These are phyloP conservation scores for Biston stratarius DNA, from an alignment of 2,888 invertebrate genomes.

Conservation along the genomic window DNA sequence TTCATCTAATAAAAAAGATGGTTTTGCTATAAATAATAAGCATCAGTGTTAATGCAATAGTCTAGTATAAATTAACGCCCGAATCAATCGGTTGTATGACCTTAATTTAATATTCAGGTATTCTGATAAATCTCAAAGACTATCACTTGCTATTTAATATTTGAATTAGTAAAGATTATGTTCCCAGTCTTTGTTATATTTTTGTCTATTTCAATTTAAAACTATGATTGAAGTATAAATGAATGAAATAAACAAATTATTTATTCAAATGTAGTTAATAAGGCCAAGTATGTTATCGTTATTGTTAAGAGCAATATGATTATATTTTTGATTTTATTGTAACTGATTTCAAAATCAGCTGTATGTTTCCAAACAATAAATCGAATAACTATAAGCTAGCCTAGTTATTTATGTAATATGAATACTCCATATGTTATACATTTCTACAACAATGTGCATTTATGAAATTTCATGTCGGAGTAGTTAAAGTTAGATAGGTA, in stretches of 20 bases:
- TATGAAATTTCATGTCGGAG: constrained; percentile 16
- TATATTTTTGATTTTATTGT: background rate
- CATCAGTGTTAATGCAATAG: no score
- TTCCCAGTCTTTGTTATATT: no score
- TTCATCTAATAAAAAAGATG: no score
- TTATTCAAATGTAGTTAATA: constrained; percentile 27
- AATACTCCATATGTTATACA: constrained; percentile 4
- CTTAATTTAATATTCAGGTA: no score
- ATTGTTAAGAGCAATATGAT: constrained; percentile 30
- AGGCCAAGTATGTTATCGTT: constrained; percentile 30
- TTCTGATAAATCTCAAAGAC: background rate
- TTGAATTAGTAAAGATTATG: no score
- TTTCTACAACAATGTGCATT: constrained; percentile 26
- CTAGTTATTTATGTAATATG: background rate
- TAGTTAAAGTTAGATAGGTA: background rate
- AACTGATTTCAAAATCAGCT: background rate
- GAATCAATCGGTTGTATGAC: no score
- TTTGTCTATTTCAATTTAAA: background rate
- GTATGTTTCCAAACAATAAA: background rate
- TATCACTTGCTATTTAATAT: background rate
- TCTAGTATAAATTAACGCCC: no score
- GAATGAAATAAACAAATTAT: background rate
- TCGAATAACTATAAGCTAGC: background rate
- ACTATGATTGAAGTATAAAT: no score
- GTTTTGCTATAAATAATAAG: no score